phyloP scores from a whole-genome alignment of 2,888 invertebrate species.

The Stenolophus ochropezus region DNA sequence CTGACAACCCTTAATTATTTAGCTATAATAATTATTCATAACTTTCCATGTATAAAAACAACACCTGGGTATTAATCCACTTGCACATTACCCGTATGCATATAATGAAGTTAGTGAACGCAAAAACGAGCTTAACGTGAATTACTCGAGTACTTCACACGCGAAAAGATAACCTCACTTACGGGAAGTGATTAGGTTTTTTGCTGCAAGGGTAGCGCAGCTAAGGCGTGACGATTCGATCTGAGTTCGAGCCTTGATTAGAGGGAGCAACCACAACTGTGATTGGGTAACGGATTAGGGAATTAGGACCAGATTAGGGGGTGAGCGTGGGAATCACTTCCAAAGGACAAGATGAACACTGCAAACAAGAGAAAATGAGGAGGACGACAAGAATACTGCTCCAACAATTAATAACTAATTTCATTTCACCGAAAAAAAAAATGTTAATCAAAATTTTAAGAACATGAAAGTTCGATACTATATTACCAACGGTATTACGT shows the following conservation, averaged over 20 bases:
- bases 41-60: conserved; percentile 12
- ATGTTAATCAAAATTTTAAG: too few relatives aligned
- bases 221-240: background rate
- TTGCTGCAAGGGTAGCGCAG: background rate
- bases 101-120: conserved; percentile 30
- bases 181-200: background rate
- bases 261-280: background rate
- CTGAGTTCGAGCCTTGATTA: background rate
- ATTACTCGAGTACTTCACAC: background rate
- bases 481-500: too few relatives aligned
- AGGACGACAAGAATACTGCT: background rate
- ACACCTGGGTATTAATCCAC: background rate
- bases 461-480: too few relatives aligned
- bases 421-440: too few relatives aligned
- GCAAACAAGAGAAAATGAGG: too few relatives aligned
- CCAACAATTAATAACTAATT: background rate
- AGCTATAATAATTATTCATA: conserved; percentile 22
- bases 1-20: conserved; percentile 22
- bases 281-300: conserved; percentile 11
- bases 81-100: conserved; percentile 9
- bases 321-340: background rate
- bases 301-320: background rate
- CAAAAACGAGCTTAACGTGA: conserved; percentile 24
- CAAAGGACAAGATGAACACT: background rate
- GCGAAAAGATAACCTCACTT: background rate